phyloP scores from a whole-genome alignment of 2,888 invertebrate genomes.

The Ectemnius cavifrons region DNA sequence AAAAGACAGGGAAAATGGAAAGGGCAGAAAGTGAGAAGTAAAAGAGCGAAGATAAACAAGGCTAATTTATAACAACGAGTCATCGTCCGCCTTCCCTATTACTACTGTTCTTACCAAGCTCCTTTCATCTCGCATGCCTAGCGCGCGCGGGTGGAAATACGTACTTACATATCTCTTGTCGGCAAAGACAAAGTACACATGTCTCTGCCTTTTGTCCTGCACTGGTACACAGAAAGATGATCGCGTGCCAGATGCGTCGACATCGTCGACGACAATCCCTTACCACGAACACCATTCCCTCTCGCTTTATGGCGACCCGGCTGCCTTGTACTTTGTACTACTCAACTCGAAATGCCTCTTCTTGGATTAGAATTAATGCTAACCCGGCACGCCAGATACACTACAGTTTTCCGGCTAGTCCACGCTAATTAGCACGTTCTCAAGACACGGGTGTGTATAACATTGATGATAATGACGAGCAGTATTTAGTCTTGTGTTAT shows the following conservation, averaged over 20 bases:
- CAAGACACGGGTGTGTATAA: no score
- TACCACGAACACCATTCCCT: background rate
- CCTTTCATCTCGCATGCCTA: slow-evolving; percentile 21
- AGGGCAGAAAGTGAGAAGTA: no score
- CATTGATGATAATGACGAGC: no score
- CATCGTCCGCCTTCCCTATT: slow-evolving; percentile 66
- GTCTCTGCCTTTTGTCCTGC: slow-evolving; percentile 35
- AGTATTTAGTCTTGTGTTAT: no score
- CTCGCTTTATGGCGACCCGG: no score
- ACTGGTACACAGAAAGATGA: slow-evolving; percentile 9
- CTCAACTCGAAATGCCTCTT: background rate
- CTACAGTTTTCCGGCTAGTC: background rate
- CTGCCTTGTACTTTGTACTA: background rate
- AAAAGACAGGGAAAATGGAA: no score
- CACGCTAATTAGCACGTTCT: no score
- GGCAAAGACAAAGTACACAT: slow-evolving; percentile 43
- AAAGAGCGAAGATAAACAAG: slow-evolving; percentile 12
- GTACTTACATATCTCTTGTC: slow-evolving; percentile 15
- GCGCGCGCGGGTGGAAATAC: slow-evolving; percentile 36
- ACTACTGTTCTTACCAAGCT: slow-evolving; percentile 57
- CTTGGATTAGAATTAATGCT: background rate
- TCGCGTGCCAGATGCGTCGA: slow-evolving; percentile 44
- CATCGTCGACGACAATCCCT: slow-evolving; percentile 38
- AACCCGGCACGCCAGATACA: slow-evolving; percentile 29
- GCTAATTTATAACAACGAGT: slow-evolving; percentile 73